These are phyloP conservation scores for Pollenia angustigena DNA, from an alignment of 2,888 invertebrate genomes.

Conservation along the genomic window DNA sequence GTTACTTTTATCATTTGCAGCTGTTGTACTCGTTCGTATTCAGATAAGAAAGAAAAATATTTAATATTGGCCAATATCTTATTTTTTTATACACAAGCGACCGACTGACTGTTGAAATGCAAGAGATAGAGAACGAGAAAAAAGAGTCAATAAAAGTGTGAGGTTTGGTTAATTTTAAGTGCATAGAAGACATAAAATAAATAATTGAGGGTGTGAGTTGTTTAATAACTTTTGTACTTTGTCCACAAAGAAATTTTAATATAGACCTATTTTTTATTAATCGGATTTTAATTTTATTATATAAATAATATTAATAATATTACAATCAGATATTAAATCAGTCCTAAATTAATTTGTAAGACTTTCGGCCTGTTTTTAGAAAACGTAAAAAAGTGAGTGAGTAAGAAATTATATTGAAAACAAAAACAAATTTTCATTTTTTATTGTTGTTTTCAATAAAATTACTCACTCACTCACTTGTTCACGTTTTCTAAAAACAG, in stretches of 20 bases:
- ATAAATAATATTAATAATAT: too few relatives aligned
- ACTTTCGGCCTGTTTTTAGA: too few relatives aligned
- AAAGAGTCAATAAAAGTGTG: neutral
- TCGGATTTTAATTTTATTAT: neutral
- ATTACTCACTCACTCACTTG: too few relatives aligned
- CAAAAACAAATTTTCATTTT: too few relatives aligned
- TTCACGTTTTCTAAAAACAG: too few relatives aligned
- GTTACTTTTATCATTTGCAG: constrained; percentile 61
- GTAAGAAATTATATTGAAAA: too few relatives aligned
- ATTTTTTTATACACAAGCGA: constrained; percentile 18
- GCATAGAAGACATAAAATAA: neutral
- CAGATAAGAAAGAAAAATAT: constrained; percentile 56
- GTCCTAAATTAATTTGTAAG: too few relatives aligned
- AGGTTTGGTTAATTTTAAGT: neutral
- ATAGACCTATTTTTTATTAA: too few relatives aligned
- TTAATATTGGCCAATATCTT: constrained; percentile 67
- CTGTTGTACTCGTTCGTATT: constrained; percentile 18
- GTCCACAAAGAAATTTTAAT: neutral
- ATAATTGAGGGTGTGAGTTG: constrained; percentile 13
- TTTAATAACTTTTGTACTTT: neutral
- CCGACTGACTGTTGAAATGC: constrained; percentile 9
- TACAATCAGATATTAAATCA: too few relatives aligned
- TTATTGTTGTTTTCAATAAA: too few relatives aligned
- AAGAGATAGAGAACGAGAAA: neutral
- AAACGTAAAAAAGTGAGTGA: too few relatives aligned